Conservation (phyloP, 2,888 invertebrate species). For the Cantharis lateralis region DNA sequence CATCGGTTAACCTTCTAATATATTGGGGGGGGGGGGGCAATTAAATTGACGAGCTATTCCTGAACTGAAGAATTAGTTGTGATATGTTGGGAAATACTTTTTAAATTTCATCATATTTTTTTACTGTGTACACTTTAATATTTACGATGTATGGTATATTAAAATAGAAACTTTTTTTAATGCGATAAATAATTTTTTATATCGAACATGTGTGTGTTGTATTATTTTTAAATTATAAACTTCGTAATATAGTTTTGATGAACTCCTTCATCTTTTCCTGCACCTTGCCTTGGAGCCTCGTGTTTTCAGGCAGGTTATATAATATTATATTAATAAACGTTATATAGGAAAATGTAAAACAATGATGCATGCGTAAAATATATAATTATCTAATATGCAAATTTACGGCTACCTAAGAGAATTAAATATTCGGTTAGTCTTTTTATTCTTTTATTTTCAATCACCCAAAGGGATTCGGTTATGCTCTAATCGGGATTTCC, state of each 20-base stretch:
- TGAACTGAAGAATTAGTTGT: too few species aligned
- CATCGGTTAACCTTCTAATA: background rate
- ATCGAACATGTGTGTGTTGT: background rate
- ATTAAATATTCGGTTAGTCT: background rate
- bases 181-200: background rate
- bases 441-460: slow-evolving; percentile 5
- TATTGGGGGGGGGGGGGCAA: background rate
- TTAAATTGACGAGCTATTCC: too few species aligned
- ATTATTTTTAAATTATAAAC: background rate
- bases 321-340: too few species aligned
- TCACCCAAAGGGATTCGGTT: slow-evolving; percentile 9
- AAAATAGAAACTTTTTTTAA: background rate
- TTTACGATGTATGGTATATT: background rate
- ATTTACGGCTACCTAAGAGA: background rate
- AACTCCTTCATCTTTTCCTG: background rate
- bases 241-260: background rate
- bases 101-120: background rate
- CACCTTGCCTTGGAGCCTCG: background rate
- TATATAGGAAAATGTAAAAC: too few species aligned
- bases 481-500: slow-evolving; percentile 24
- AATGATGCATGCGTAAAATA: too few species aligned
- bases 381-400: too few species aligned
- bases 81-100: too few species aligned
- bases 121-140: background rate
- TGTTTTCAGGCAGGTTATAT: background rate